A percentile compares a stretch with the other conserved stretches of the same genome.
These are phyloP conservation scores for Pherbina coryleti DNA, from an alignment of 2,888 invertebrate genomes.

Conservation along the genomic window DNA sequence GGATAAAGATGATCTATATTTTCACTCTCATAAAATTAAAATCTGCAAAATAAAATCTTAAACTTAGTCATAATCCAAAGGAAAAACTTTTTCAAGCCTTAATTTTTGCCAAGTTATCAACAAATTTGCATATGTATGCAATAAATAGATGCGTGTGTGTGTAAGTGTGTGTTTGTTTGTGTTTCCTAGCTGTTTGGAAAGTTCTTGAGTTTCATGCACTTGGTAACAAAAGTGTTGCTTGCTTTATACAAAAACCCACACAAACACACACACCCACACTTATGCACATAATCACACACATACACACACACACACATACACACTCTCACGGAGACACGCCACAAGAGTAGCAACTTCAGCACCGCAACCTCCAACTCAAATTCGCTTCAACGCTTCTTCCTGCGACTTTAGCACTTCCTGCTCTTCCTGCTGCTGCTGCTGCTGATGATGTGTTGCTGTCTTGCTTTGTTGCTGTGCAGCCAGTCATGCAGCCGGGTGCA, in stretches of 20 bases:
- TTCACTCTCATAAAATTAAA: no score
- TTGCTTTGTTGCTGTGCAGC: constrained; percentile 12
- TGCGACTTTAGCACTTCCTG: background rate
- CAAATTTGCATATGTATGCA: no score
- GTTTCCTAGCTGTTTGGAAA: constrained; percentile 19
- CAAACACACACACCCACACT: no score
- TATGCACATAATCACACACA: background rate
- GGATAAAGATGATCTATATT: no score
- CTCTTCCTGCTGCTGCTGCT: background rate
- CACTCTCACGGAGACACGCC: background rate
- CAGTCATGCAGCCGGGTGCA: constrained; percentile 12
- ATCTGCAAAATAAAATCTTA: no score
- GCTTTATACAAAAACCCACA: constrained; percentile 1
- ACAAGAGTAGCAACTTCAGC: background rate
- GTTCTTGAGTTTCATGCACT: constrained; percentile 27
- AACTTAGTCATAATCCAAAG: no score
- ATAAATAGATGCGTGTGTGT: no score
- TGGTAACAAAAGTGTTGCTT: constrained; percentile 36
- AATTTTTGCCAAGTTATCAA: no score
- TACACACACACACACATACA: background rate
- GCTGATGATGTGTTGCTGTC: constrained; percentile 3
- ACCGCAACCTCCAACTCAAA: no score
- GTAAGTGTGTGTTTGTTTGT: no score
- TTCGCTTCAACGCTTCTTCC: no score
- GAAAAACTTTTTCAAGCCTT: no score